These are phyloP conservation scores for Drosophila quinaria DNA, from an alignment of 2,888 invertebrate genomes.

Conservation along the genomic window DNA sequence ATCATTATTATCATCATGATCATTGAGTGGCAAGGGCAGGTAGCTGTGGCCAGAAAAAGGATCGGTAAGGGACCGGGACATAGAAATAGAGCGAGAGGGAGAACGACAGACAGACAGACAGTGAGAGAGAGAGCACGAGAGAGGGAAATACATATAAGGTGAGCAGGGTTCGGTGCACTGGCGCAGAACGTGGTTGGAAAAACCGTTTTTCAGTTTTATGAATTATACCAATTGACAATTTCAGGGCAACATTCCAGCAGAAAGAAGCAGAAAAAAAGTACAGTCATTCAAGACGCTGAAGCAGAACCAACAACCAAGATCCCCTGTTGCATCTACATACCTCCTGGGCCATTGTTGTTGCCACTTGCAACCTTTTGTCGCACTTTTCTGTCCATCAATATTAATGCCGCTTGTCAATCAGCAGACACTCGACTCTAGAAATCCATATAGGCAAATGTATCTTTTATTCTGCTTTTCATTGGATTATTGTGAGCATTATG, in stretches of 20 bases:
- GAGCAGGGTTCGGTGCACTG: slow-evolving; percentile 63
- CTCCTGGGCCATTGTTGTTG: slow-evolving; percentile 22
- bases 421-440: slow-evolving; percentile 28
- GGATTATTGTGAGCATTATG: slow-evolving; percentile 19
- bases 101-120: background rate
- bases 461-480: slow-evolving; percentile 20
- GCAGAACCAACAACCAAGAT: background rate
- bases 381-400: slow-evolving; percentile 53
- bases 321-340: slow-evolving; percentile 28
- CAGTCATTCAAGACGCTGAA: slow-evolving; percentile 62
- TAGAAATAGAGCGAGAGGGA: slow-evolving; percentile 2
- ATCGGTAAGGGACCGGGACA: slow-evolving; percentile 15
- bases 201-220: slow-evolving; percentile 64
- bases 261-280: slow-evolving; percentile 59
- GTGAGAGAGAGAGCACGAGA: background rate
- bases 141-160: slow-evolving; percentile 14
- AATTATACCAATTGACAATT: slow-evolving; percentile 76
- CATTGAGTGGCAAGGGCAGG: slow-evolving; percentile 53
- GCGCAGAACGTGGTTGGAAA: slow-evolving; percentile 74
- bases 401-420: slow-evolving; percentile 60
- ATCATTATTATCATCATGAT: slow-evolving; percentile 49
- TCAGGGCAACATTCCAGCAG: slow-evolving; percentile 43
- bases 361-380: slow-evolving; percentile 56
- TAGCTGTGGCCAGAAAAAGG: slow-evolving; percentile 49
- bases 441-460: slow-evolving; percentile 37